Evolutionary conservation across 2,797 vertebrate species (phyloP), one percentile per base, ranked within the genome.

Genomic region (Limosa lapponica): DNA sequence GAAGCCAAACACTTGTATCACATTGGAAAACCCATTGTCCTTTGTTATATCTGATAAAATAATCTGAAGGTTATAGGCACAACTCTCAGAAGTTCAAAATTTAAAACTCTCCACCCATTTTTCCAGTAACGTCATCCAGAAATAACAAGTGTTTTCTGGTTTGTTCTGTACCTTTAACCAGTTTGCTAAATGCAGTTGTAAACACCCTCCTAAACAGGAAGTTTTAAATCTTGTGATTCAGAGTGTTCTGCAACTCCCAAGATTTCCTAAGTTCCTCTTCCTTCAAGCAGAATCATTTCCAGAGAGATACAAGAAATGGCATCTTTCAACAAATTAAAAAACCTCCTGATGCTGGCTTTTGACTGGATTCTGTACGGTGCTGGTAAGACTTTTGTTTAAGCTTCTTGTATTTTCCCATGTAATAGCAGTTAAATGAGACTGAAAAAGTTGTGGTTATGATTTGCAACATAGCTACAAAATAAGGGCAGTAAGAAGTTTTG

Each of bases 221-320:
- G 95, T 67, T 90, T 91, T 89, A 39, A 30, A 37, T 80, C 96
- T 81, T 46, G 72, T 93, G 95, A 96, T 82, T 36, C 43, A 67
- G 44, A 88, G 25, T 0, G 7, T 91, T 93, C 58, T 85, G 87
- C 70, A 97, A 92, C 69, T 89, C 78, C 78, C 85, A 46, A 70
- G 51, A 81, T 97, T 98, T 97, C 97, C 70, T 92, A 97, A 95
- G 90, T 97, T 97, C 97, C 97, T 96, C 90, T 95, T 94, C 95
- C 91, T 94, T 92, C 23, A 41, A 92, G 88, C 55, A 78, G 78
- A 93, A 55, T 36, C 8, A 82, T 88, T 94, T 95, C 81, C 59
- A 92, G 77, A 93, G 16, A 79, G 49, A 52, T 12, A 82, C 23
- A 71, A 95, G 95, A 96, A 73, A 98, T 98, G 98, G 95, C 84